A percentile compares a stretch with the other conserved stretches of the same genome.
Conservation (phyloP, 2,797 vertebrate genomes). For the Liparis tanakae region DNA sequence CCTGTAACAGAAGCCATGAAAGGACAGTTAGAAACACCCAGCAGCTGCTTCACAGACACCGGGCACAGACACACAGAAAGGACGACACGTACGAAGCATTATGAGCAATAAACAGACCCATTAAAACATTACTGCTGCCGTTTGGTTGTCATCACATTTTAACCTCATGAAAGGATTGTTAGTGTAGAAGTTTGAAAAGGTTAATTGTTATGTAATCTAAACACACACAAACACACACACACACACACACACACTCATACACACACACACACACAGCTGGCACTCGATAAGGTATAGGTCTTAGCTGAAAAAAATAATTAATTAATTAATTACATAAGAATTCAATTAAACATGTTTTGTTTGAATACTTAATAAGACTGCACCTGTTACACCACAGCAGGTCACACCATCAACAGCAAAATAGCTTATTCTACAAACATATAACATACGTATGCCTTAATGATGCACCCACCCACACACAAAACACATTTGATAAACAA, state of each 20-base stretch:
- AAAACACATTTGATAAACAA: neutral
- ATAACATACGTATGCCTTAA: neutral
- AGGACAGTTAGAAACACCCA: constrained; percentile 27
- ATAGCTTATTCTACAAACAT: neutral
- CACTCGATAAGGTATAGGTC: neutral
- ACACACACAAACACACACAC: neutral
- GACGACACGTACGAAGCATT: neutral
- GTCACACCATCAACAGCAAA: neutral
- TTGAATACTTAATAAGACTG: neutral
- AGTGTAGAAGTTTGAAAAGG: neutral
- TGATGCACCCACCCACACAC: neutral
- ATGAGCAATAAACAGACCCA: neutral
- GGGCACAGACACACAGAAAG: neutral
- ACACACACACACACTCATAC: neutral
- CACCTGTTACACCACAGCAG: neutral
- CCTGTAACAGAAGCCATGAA: constrained; percentile 64
- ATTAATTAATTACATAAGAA: neutral
- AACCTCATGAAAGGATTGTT: neutral
- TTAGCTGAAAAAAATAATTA: neutral
- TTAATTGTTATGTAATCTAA: neutral
- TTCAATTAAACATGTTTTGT: neutral
- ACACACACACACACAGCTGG: neutral
- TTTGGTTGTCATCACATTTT: neutral
- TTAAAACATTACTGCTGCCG: neutral
- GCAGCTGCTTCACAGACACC: neutral